Conservation (phyloP, 2,888 invertebrate genomes). For the Agrypnus murinus region DNA sequence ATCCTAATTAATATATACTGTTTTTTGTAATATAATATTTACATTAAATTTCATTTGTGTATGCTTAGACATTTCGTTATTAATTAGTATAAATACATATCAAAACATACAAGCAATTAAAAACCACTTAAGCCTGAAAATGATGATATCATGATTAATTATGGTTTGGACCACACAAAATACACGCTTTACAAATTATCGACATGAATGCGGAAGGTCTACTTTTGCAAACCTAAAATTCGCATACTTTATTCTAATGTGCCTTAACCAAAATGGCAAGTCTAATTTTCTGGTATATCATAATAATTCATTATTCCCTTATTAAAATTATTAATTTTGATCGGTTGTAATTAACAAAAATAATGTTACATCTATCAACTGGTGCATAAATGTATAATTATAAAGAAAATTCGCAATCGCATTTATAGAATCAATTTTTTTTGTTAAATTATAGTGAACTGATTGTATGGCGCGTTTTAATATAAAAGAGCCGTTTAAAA, state of each 20-base stretch:
- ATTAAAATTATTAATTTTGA: too few species aligned
- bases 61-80: too few species aligned
- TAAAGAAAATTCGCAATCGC: neutral
- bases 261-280: too few species aligned
- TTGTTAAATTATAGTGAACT: slow-evolving; percentile 1
- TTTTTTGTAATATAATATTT: too few species aligned
- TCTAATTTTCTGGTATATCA: too few species aligned
- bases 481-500: slow-evolving; percentile 8
- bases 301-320: too few species aligned
- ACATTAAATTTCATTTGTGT: too few species aligned
- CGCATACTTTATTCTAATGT: too few species aligned
- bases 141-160: slow-evolving; percentile 26
- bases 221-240: slow-evolving; percentile 1
- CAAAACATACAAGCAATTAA: slow-evolving; percentile 24
- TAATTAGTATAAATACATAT: slow-evolving; percentile 7
- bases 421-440: neutral
- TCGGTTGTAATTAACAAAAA: too few species aligned
- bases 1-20: too few species aligned
- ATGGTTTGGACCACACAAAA: slow-evolving; percentile 11
- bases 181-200: slow-evolving; percentile 20
- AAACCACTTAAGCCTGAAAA: slow-evolving; percentile 12
- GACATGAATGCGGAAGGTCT: slow-evolving; percentile 12
- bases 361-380: too few species aligned
- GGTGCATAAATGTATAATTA: neutral
- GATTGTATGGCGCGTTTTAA: neutral